Evolutionary conservation across 1,140 invertebrate genomes (phyloP).

Genomic region (Neotoxoptera formosana): DNA sequence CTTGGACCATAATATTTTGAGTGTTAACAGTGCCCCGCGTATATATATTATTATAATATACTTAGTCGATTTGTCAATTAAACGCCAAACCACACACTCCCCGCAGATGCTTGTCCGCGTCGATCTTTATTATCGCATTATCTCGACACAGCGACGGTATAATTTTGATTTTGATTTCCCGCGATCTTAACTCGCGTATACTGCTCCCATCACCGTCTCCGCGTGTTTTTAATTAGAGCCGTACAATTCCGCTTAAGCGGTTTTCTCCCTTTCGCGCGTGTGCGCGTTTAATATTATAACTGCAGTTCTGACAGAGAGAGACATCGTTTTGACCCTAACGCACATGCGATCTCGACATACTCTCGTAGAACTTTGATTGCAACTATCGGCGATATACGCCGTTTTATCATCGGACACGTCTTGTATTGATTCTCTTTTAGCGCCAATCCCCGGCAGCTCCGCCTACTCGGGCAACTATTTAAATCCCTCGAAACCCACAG

Average conservation of each 20-base stretch:
- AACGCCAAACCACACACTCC: too few species aligned
- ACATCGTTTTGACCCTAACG: background rate
- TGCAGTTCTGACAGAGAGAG: too few species aligned
- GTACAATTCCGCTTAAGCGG: background rate
- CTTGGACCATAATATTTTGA: too few species aligned
- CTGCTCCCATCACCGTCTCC: too few species aligned
- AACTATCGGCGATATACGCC: background rate
- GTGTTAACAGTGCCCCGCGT: background rate
- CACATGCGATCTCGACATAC: background rate
- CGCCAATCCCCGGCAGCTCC: too few species aligned
- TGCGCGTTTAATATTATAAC: too few species aligned
- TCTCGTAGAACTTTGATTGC: background rate
- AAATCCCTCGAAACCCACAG: background rate
- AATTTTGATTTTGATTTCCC: background rate
- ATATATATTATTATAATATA: background rate
- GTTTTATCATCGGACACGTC: background rate
- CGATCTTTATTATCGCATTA: background rate
- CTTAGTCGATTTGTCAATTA: background rate
- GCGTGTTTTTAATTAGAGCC: background rate
- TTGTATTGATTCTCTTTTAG: background rate
- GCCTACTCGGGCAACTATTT: background rate
- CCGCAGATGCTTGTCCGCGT: background rate
- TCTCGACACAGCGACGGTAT: background rate
- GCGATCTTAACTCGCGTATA: background rate
- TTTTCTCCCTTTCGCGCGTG: background rate